Percentiles rank a stretch among this genome's conserved stretches.
phyloP scores from a whole-genome alignment of 2,888 invertebrate species.

The Aradus depressus region DNA sequence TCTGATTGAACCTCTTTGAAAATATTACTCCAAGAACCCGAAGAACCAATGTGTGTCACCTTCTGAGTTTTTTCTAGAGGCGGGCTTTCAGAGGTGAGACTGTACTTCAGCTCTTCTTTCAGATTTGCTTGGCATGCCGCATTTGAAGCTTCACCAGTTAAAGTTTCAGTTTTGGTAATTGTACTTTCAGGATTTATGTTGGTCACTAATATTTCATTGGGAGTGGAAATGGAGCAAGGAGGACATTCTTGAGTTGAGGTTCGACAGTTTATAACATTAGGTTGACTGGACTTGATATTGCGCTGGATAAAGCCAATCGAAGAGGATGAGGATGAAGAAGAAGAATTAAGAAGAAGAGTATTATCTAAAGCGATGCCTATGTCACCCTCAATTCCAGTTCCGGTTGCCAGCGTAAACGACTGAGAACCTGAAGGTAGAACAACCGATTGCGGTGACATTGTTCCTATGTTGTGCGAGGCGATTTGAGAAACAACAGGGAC shows the following conservation, averaged over 20 bases:
- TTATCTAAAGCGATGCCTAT: constrained; percentile 36
- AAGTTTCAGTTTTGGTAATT: constrained; percentile 4
- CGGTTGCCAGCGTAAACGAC: constrained; percentile 28
- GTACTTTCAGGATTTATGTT: constrained; percentile 13
- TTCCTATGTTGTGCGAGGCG: constrained; percentile 37
- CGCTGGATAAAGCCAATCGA: constrained; percentile 33
- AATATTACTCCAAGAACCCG: constrained; percentile 7
- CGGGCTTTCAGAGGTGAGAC: neutral
- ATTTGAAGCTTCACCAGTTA: constrained; percentile 3
- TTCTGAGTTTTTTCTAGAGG: constrained; percentile 2
- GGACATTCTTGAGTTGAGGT: constrained; percentile 8
- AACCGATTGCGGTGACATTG: constrained; percentile 39
- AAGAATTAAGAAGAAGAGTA: constrained; percentile 31
- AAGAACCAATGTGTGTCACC: neutral
- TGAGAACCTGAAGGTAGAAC: constrained; percentile 34
- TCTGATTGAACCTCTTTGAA: constrained; percentile 7
- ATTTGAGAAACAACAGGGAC: constrained; percentile 34
- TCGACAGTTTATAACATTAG: constrained; percentile 5
- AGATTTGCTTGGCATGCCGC: too few species aligned
- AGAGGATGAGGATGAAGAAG: constrained; percentile 35
- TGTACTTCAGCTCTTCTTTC: constrained; percentile 12
- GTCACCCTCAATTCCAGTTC: constrained; percentile 23
- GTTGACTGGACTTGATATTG: constrained; percentile 19
- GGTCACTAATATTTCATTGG: constrained; percentile 11
- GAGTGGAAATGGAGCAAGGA: constrained; percentile 5